Evolutionary conservation across 2,888 invertebrate genomes (phyloP).

Genomic region (Papilio elwesi): DNA sequence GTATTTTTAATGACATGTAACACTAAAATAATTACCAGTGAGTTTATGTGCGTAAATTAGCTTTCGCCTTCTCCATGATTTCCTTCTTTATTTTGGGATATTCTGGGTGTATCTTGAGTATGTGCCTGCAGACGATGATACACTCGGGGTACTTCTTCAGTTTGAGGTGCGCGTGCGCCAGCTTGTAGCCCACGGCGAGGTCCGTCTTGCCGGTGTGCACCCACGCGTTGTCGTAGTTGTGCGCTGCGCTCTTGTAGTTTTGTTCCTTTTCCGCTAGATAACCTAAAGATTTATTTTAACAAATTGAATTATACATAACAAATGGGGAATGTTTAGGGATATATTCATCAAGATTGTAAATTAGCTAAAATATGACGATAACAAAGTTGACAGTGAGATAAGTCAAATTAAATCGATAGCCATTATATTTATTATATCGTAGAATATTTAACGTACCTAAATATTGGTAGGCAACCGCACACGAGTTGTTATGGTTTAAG

Average conservation of each 20-base stretch:
- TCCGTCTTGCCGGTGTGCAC: constrained; percentile 91
- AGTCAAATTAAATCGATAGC: no score
- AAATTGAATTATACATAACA: not conserved
- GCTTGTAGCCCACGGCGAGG: constrained; percentile 94
- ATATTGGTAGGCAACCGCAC: constrained; percentile 95
- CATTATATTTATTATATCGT: no score
- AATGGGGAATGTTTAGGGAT: no score
- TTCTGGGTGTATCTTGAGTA: constrained; percentile 91
- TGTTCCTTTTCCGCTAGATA: constrained; percentile 96
- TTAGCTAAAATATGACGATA: no score
- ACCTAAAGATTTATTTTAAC: constrained; percentile 77
- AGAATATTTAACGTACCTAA: constrained; percentile 56
- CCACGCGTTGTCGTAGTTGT: constrained; percentile 95
- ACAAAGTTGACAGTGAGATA: no score
- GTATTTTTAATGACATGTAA: no score
- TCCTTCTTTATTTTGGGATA: constrained; percentile 97
- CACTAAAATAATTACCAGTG: no score
- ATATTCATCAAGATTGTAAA: no score
- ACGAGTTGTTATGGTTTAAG: constrained; percentile 93
- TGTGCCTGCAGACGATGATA: constrained; percentile 93
- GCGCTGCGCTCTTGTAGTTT: constrained; percentile 92
- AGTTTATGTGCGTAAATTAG: constrained; percentile 87
- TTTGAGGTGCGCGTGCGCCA: constrained; percentile 96
- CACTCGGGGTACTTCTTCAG: constrained; percentile 94
- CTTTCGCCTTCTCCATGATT: constrained; percentile 94